These are phyloP conservation scores for Amblyraja radiata DNA, from an alignment of 2,797 vertebrate species.

Conservation along the genomic window DNA sequence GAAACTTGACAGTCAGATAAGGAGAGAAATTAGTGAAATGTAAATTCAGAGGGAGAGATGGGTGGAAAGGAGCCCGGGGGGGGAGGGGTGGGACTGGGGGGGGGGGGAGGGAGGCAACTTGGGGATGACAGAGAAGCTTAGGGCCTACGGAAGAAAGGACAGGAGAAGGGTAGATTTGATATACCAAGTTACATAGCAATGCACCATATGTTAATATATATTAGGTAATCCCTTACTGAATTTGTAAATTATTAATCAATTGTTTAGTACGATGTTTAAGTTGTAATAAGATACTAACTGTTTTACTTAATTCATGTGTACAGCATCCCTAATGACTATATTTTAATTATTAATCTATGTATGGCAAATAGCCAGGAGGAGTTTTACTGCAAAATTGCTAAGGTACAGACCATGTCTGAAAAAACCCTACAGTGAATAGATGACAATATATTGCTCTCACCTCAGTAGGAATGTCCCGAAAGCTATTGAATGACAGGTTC, in stretches of 20 bases:
- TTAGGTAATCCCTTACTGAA: background rate
- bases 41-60: no score
- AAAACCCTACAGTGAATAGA: background rate
- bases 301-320: background rate
- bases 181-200: background rate
- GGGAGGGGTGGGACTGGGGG: no score
- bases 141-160: no score
- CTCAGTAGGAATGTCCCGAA: constrained; percentile 49
- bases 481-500: constrained; percentile 53
- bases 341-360: background rate
- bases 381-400: background rate
- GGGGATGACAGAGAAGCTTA: no score
- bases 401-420: background rate
- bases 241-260: background rate
- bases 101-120: no score
- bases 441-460: constrained; percentile 44
- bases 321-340: background rate
- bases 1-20: no score
- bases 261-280: background rate
- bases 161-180: background rate
- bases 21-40: no score
- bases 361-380: background rate
- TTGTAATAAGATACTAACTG: background rate
- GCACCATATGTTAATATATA: background rate
- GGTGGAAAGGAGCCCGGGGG: no score